Base-by-base conservation (phyloP, 30 jellyfish, hydroid and myxozoan genomes). In the Aurelia sp. region DNA sequence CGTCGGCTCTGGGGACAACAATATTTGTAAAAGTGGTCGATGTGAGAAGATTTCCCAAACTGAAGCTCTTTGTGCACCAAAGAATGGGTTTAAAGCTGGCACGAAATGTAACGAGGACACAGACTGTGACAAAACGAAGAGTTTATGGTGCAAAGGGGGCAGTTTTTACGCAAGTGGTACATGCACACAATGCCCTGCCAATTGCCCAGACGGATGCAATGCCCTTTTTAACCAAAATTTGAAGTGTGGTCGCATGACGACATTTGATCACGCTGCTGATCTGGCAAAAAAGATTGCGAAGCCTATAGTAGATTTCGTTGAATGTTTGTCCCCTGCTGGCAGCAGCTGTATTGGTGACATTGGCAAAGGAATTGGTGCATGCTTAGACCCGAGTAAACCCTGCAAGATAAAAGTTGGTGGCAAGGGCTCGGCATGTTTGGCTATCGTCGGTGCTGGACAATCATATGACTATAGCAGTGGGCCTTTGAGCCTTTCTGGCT, bases 181-280 rank as follows among this genome's bases (percentile, higher is more conserved):
- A 17, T 59, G 69, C 69, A 59, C 8, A 17, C 69, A 59, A 21
- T 59, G 69, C 31, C 69, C 69, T 59, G 22, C 69, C 22, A 59
- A 59, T 3, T 59, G 69, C 31, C 69, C 69, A 21, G 69, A 59
- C 16, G 69, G 69, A 17, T 59, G 69, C 31, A 59, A 59, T 59
- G 69, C 69, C 30, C 22, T 59, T 59, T 59, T 59, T 21, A 59
- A 59, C 69, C 24, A 66, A 16, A 59, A 59, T 21, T 17, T 59
- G 24, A 59, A 59, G 16, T 59, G 69, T 59, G 69, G 69, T 59
- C 22, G 69, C 22, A 59, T 59, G 69, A 59, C 69, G 31, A 59
- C 69, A 59, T 59, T 59, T 59, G 69, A 59, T 59, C 69, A 59
- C 11, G 69, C 69, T 59, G 30, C 31, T 15, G 31, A 59, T 21